Percentiles rank a stretch among this genome's conserved stretches.
phyloP scores from a whole-genome alignment of 53 echinoderm and acorn worm genomes.

The Henricia sp. region DNA sequence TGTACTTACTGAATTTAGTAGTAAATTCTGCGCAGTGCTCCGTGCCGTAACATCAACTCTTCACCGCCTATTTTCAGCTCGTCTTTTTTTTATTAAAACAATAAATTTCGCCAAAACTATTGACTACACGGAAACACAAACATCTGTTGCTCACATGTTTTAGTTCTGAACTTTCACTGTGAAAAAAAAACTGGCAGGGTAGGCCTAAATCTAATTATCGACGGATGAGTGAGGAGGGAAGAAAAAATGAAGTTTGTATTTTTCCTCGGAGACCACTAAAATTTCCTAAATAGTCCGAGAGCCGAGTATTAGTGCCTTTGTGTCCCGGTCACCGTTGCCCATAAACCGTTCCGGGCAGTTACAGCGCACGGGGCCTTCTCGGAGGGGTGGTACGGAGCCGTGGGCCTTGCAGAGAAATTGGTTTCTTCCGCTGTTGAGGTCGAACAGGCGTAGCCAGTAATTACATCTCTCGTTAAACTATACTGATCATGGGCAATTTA shows the following conservation, averaged over 20 bases:
- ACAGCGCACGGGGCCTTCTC: neutral
- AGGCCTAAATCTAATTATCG: neutral
- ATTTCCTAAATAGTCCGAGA: conserved; percentile 7
- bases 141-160: conserved; percentile 23
- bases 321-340: neutral
- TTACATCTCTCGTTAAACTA: no score
- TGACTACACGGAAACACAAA: neutral
- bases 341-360: neutral
- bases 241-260: conserved; percentile 13
- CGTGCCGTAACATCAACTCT: no score
- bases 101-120: no score
- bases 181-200: no score
- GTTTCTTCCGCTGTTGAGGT: neutral
- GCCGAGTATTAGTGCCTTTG: conserved; percentile 24
- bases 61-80: no score
- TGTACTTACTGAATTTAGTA: no score
- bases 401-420: neutral
- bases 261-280: conserved; percentile 28
- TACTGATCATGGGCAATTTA: no score
- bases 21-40: no score
- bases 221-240: neutral
- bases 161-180: neutral
- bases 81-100: no score
- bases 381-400: no score
- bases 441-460: neutral